Base-by-base conservation (phyloP, 2,113 vertebrate species). In the Recurvirostra avosetta region DNA sequence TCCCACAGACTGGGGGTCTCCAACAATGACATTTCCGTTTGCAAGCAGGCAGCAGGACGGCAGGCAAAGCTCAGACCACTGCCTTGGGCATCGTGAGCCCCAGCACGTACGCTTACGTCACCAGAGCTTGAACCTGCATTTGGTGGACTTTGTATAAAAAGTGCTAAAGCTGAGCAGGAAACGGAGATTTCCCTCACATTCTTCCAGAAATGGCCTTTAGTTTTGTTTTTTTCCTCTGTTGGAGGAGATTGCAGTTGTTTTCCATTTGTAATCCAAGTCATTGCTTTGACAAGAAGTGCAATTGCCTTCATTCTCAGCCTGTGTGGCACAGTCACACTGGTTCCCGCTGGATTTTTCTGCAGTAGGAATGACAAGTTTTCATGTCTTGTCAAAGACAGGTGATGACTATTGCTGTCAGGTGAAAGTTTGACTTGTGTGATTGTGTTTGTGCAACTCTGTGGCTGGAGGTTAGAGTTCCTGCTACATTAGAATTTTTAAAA, bases 161-260 rank as follows among this genome's bases (percentile, higher is more conserved):
- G 62, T 32, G 86, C 88, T 47, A 9, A 47, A 58, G 70, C 32
- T 73, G 11, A 21, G 92, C 97, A 98, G 98, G 97, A 98, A 98
- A 83, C 29, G 8, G 43, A 96, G 73, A 79, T 93, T 96, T 94
- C 94, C 94, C 94, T 95, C 83, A 6, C 92, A 88, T 98, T 95
- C 96, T 82, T 95, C 66, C 52, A 88, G 88, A 96, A 94, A 65
- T 34, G 45, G 89, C 45, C 50, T 75, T 87, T 80, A 79, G 73
- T 65, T 87, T 68, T 61, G 86, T 45, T 84, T 84, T 92, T 76
- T 47, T 11, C 91, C 73, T 91, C 76, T 78, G 27, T 30, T 36
- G 15, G 58, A 72, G 53, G 32, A 88, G 83, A 45, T n/a, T 53
- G 47, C 67, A 7, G 65, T 70, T 68, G 67, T 72, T 91, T 87